phyloP scores from a whole-genome alignment of 2,888 invertebrate species.

The Priapulus caudatus region DNA sequence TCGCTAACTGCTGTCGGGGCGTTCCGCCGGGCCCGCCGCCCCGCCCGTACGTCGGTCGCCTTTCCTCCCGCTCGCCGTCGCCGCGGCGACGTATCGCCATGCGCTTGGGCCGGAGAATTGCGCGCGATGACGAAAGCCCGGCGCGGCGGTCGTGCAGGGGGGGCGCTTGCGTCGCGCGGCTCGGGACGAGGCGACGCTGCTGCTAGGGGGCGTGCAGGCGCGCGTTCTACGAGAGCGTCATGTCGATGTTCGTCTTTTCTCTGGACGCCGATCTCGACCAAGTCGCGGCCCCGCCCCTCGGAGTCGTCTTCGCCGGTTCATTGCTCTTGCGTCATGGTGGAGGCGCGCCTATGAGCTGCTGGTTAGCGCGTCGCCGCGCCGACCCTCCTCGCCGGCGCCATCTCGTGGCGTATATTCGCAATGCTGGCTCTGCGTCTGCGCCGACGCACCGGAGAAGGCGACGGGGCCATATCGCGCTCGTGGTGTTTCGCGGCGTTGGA shows the following conservation, averaged over 20 bases:
- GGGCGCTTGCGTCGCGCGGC: slow-evolving; percentile 41
- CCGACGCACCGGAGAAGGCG: slow-evolving; percentile 30
- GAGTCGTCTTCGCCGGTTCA: slow-evolving; percentile 47
- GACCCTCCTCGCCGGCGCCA: slow-evolving; percentile 25
- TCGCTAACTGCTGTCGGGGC: slow-evolving; percentile 43
- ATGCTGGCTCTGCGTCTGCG: slow-evolving; percentile 35
- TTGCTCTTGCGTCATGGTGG: slow-evolving; percentile 50
- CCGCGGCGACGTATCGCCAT: slow-evolving; percentile 42
- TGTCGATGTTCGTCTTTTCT: slow-evolving; percentile 50
- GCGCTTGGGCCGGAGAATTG: slow-evolving; percentile 50
- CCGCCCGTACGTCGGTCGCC: slow-evolving; percentile 51
- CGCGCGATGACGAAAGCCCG: slow-evolving; percentile 28
- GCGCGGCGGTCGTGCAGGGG: background rate
- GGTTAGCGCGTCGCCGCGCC: slow-evolving; percentile 27
- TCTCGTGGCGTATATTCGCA: slow-evolving; percentile 30
- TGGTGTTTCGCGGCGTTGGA: slow-evolving; percentile 45
- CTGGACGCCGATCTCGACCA: slow-evolving; percentile 47
- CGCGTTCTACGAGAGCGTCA: slow-evolving; percentile 46
- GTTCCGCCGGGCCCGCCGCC: slow-evolving; percentile 43
- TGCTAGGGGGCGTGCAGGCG: slow-evolving; percentile 42
- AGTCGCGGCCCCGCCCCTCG: slow-evolving; percentile 44
- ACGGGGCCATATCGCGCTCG: slow-evolving; percentile 36
- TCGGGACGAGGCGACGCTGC: slow-evolving; percentile 37
- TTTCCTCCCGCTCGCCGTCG: slow-evolving; percentile 44
- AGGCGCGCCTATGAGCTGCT: slow-evolving; percentile 43